Evolutionary conservation across 2,797 vertebrate species (phyloP).

Genomic region (Acanthornis magna): DNA sequence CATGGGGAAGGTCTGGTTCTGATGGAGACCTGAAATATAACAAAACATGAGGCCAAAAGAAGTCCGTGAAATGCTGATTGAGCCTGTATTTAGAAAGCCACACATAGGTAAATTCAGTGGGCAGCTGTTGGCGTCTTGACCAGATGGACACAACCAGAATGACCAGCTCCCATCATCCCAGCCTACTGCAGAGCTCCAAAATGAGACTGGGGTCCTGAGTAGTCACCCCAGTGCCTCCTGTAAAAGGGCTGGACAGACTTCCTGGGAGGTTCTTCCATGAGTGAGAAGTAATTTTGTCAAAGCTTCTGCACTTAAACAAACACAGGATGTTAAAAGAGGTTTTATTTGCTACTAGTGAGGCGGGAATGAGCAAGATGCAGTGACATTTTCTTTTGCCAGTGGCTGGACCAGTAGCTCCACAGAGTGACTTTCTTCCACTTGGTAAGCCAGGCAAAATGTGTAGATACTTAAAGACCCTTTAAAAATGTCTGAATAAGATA

Average conservation of each 20-base stretch:
- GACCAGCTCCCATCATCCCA: not conserved
- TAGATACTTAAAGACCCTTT: not conserved
- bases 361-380: not conserved
- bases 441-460: not conserved
- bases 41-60: not conserved
- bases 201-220: not conserved
- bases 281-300: not conserved
- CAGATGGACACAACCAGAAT: fast-evolving
- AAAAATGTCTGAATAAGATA: not conserved
- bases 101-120: not conserved
- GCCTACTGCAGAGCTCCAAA: not conserved
- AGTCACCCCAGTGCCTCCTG: not conserved
- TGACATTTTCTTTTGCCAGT: not conserved
- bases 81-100: not conserved
- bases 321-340: not conserved
- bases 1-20: not conserved
- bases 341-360: not conserved
- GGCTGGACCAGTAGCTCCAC: not conserved
- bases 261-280: not conserved
- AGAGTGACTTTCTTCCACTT: not conserved
- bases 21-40: not conserved
- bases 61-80: not conserved
- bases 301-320: not conserved
- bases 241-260: not conserved
- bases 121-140: not conserved